Percentiles rank a stretch among this genome's conserved stretches.
Conservation (phyloP, 2,113 vertebrate species). For the Gorsachius goisagi region DNA sequence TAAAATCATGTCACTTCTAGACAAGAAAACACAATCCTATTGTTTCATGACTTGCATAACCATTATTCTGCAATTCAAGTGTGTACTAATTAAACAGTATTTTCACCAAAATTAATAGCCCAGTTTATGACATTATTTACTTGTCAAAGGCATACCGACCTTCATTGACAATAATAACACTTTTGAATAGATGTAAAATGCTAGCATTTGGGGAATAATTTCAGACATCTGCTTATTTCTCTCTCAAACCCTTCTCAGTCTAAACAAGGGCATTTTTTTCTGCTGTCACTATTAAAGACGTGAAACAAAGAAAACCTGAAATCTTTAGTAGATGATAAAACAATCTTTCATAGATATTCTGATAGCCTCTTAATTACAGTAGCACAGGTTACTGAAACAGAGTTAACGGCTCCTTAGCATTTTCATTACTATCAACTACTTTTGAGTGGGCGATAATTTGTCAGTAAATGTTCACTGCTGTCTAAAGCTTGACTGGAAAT, state of each 20-base stretch:
- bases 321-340: background rate
- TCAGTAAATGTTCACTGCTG: background rate
- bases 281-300: background rate
- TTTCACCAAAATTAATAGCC: background rate
- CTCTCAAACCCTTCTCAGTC: background rate
- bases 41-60: background rate
- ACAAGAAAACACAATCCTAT: background rate
- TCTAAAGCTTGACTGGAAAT: background rate
- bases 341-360: background rate
- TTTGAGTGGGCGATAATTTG: background rate
- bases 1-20: background rate
- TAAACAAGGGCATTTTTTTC: background rate
- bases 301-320: background rate
- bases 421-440: background rate
- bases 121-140: background rate
- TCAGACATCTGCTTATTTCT: background rate
- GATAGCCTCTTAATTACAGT: background rate
- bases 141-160: background rate
- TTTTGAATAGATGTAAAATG: background rate
- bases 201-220: background rate
- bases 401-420: background rate
- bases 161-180: background rate
- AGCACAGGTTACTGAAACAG: background rate
- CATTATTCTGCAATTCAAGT: background rate
- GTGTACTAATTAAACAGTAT: background rate